Conservation (phyloP, 64 coral and sea anemone genomes). For the Stylophora pistillata region DNA sequence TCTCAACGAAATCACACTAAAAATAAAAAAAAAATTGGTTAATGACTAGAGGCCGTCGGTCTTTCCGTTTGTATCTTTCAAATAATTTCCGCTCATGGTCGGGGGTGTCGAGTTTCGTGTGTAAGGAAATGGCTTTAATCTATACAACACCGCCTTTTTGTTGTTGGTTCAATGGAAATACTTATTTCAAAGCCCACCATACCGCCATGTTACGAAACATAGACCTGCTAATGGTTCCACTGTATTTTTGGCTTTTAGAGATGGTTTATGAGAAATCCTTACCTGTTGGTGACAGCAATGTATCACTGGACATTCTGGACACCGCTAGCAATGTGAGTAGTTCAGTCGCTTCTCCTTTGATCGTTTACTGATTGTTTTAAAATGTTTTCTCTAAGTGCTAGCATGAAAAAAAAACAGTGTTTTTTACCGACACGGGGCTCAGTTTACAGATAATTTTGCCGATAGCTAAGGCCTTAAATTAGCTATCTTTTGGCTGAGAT, state of each 20-base stretch:
- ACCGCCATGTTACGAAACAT: neutral
- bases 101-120: neutral
- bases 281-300: conserved; percentile 67
- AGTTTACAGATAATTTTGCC: neutral
- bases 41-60: neutral
- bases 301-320: conserved; percentile 80
- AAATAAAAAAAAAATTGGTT: neutral
- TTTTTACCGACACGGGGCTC: conserved; percentile 8
- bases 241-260: conserved; percentile 51
- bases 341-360: conserved; percentile 1
- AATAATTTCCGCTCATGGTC: neutral
- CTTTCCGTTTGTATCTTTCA: neutral
- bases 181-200: neutral
- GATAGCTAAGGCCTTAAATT: neutral
- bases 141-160: neutral
- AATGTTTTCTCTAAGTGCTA: conserved; percentile 31
- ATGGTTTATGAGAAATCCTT: conserved; percentile 85
- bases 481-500: neutral
- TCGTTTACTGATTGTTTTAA: neutral
- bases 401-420: conserved; percentile 12
- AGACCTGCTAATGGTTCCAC: neutral
- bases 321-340: conserved; percentile 83
- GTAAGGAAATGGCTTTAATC: neutral
- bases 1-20: too few species aligned
- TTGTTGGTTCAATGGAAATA: neutral